phyloP scores from a whole-genome alignment of 2,113 vertebrate species.

The Australoheros scitulus region DNA sequence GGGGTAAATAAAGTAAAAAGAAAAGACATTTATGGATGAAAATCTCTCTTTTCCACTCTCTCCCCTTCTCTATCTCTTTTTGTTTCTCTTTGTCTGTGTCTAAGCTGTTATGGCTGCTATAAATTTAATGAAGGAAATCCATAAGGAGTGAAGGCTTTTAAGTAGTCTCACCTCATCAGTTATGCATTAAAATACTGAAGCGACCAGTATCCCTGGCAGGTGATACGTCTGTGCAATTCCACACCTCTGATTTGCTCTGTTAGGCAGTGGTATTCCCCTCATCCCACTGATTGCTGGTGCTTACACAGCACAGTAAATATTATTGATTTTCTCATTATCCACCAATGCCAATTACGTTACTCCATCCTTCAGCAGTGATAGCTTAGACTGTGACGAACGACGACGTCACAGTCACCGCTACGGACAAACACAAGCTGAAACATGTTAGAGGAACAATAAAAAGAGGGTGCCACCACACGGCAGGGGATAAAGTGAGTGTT shows the following conservation, averaged over 20 bases:
- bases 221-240: background rate
- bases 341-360: constrained; percentile 15
- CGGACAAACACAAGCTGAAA: background rate
- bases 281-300: constrained; percentile 12
- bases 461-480: background rate
- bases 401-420: background rate
- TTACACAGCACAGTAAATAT: constrained; percentile 42
- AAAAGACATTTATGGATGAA: background rate
- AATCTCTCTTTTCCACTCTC: background rate
- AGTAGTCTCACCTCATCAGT: constrained; percentile 29
- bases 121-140: constrained; percentile 37
- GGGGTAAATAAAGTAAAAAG: background rate
- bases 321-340: constrained; percentile 58
- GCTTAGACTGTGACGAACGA: background rate
- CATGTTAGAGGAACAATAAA: background rate
- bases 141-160: constrained; percentile 35
- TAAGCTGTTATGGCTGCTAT: background rate
- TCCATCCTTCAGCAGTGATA: background rate
- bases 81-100: constrained; percentile 2
- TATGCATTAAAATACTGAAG: constrained; percentile 25
- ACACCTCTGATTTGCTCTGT: constrained; percentile 7
- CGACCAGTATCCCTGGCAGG: background rate
- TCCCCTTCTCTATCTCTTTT: background rate
- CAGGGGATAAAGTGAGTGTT: background rate
- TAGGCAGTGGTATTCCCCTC: constrained; percentile 2